Evolutionary conservation across 2,797 vertebrate genomes (phyloP).

Genomic region (Poecilia gillii): DNA sequence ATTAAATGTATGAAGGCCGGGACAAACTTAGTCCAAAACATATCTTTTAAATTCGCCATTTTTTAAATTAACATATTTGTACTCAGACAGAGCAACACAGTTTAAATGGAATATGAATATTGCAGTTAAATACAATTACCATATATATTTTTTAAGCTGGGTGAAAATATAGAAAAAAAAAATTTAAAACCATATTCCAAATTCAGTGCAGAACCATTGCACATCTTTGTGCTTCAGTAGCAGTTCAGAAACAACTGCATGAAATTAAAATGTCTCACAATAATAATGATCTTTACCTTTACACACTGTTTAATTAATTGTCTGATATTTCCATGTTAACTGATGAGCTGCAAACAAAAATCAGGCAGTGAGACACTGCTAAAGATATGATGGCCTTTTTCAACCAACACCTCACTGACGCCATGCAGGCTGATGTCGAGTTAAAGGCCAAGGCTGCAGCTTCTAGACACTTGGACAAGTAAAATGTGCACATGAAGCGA

Average conservation of each 20-base stretch:
- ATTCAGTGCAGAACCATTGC: background rate
- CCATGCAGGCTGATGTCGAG: background rate
- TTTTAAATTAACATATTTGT: background rate
- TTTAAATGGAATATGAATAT: background rate
- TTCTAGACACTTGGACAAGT: background rate
- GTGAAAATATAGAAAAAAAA: background rate
- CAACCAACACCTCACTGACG: background rate
- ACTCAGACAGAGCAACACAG: background rate
- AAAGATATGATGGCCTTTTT: conserved; percentile 1
- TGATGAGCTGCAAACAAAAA: background rate
- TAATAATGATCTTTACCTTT: background rate
- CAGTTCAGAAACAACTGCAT: background rate
- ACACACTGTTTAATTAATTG: background rate
- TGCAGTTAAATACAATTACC: background rate
- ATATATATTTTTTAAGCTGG: background rate
- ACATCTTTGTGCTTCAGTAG: background rate
- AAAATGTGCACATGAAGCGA: background rate
- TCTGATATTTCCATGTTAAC: background rate
- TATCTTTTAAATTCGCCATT: background rate
- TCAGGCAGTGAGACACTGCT: background rate
- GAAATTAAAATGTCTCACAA: background rate
- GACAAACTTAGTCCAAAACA: background rate
- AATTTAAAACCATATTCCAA: background rate
- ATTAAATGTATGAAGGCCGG: background rate
- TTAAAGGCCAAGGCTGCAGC: background rate